Conservation (phyloP, 2,797 vertebrate species). For the Galaxias olidus region DNA sequence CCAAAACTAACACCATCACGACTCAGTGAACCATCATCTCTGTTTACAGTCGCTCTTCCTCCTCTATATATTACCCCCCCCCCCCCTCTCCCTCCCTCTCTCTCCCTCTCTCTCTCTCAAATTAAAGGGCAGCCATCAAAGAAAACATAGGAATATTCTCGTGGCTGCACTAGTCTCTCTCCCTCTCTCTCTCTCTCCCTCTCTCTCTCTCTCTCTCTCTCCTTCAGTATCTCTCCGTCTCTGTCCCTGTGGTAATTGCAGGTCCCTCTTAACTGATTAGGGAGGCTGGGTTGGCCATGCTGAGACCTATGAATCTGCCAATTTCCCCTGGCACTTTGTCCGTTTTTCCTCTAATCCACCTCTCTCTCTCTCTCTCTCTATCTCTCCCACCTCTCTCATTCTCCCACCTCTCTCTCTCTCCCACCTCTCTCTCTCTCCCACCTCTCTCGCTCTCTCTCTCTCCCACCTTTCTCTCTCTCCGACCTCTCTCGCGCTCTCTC, state of each 20-base stretch:
- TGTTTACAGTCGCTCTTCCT: too few species aligned
- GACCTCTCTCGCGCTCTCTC: constrained; percentile 21
- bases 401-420: not conserved
- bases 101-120: not conserved
- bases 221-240: too few species aligned
- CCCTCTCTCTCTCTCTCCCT: too few species aligned
- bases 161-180: constrained; percentile 13
- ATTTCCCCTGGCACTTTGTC: constrained; percentile 37
- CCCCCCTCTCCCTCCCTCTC: constrained; percentile 2
- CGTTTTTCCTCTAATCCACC: constrained; percentile 56
- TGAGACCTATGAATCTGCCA: constrained; percentile 28
- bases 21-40: constrained; percentile 21
- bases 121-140: constrained; percentile 41
- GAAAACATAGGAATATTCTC: constrained; percentile 47
- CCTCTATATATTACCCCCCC: not conserved
- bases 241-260: too few species aligned
- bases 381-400: constrained; percentile 5
- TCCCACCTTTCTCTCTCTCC: constrained; percentile 17
- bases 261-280: too few species aligned
- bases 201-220: too few species aligned
- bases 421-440: not conserved
- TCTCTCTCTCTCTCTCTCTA: constrained; percentile 10
- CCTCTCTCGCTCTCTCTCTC: constrained; percentile 18
- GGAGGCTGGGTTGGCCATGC: constrained; percentile 15
- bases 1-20: constrained; percentile 42